Evolutionary conservation across 2,797 vertebrate species (phyloP).

Genomic region (Gymnodraco acuticeps): DNA sequence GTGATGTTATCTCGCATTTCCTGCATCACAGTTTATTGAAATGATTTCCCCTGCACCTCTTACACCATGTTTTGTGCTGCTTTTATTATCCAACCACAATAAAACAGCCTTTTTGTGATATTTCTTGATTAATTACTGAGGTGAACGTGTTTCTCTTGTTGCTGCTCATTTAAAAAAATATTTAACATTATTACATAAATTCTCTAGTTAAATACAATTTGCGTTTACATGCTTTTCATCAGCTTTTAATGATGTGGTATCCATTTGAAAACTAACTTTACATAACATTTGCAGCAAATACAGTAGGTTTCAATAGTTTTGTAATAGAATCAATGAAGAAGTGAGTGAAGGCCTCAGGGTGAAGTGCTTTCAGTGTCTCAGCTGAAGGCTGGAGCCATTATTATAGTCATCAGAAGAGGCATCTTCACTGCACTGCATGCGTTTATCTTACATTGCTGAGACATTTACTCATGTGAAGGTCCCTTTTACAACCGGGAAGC

Average conservation of each 20-base stretch:
- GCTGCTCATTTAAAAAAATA: neutral
- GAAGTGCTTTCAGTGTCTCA: neutral
- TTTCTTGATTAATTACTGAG: neutral
- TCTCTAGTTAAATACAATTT: neutral
- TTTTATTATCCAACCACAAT: neutral
- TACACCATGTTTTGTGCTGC: neutral
- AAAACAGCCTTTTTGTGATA: neutral
- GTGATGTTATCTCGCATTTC: conserved; percentile 28
- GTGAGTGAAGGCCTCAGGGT: conserved; percentile 18
- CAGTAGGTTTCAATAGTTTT: neutral
- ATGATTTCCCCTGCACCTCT: neutral
- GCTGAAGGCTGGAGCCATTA: conserved; percentile 15
- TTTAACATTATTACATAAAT: too few species aligned
- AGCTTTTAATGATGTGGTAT: neutral
- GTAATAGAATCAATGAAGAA: conserved; percentile 6
- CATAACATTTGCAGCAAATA: neutral
- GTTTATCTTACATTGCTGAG: neutral
- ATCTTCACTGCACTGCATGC: conserved; percentile 5
- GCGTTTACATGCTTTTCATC: neutral
- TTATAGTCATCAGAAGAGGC: conserved; percentile 17
- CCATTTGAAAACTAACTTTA: neutral
- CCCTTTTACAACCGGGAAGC: conserved; percentile 6
- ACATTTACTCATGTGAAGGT: conserved; percentile 8
- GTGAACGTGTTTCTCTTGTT: neutral
- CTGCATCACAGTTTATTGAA: conserved; percentile 10